Evolutionary conservation across 2,113 vertebrate species (phyloP), one percentile per base, ranked within the genome.

Genomic region (Origma solitaria): DNA sequence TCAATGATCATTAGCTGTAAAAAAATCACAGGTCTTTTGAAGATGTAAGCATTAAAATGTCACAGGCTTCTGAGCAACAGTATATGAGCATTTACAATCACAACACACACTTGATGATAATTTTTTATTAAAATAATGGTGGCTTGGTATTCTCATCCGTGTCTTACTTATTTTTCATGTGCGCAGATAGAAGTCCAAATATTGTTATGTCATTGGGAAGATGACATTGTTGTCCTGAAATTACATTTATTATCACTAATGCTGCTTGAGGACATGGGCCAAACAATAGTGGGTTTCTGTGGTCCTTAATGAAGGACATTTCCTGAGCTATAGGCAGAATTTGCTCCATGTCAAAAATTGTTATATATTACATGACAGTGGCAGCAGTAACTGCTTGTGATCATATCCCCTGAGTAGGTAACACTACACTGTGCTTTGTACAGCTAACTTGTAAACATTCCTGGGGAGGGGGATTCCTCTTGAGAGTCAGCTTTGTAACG

Each of bases 401-500:
- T 79, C 86, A 12, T 44, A 77, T 85, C n/a, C 65, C 72, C 31
- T 57, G 65, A 89, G 77, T 25, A 70, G 85, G 75, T 79, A 85
- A 66, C 45, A 44, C 47, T 56, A 30, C 47, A 70, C n/a, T 10
- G 15, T 62, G 66, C 37, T 73, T 58, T 73, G 54, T 68, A 68
- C 77, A 38, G 77, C 79, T 80, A 30, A 49, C 53, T 82, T 64
- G 31, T 64, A 88, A 90, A 86, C 45, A 40, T 61, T 64, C 82
- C 76, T n/a, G 35, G 28, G 22, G 71, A 92, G 37, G 25, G 28
- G 8, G 25, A 69, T 50, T 88, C 76, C 62, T 83, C 45, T 23
- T 70, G 72, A 75, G 82, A 80, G 22, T 9, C 0, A 0, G 44
- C 73, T 84, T 81, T 71, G 38, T 78, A 72, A 85, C 0, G 0